Conservation (phyloP, 2,888 invertebrate species). For the Acronicta leporina region DNA sequence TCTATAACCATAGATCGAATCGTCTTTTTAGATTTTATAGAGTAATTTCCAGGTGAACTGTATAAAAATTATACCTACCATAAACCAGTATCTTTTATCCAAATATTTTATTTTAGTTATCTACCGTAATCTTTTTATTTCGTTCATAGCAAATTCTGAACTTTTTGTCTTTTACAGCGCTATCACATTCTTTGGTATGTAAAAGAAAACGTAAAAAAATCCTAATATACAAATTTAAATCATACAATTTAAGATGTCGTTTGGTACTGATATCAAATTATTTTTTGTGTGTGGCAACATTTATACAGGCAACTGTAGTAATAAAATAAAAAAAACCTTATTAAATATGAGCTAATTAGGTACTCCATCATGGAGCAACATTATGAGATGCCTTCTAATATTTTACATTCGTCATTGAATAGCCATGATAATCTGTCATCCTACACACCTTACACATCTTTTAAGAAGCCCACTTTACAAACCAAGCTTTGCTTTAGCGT, state of each 20-base stretch:
- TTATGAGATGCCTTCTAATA: constrained; percentile 17
- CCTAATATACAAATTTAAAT: not conserved
- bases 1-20: constrained; percentile 10
- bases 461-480: constrained; percentile 55
- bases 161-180: constrained; percentile 34
- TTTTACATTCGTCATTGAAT: constrained; percentile 10
- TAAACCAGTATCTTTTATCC: too few species aligned
- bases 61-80: too few species aligned
- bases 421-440: constrained; percentile 31
- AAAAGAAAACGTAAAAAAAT: constrained; percentile 6
- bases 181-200: constrained; percentile 38
- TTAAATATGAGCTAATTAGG: not conserved
- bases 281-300: constrained; percentile 12
- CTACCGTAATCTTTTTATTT: too few species aligned
- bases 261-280: not conserved
- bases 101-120: too few species aligned
- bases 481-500: constrained; percentile 59
- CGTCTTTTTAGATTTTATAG: constrained; percentile 9
- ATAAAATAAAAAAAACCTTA: constrained; percentile 12
- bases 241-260: not conserved
- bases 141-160: not conserved
- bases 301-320: constrained; percentile 20
- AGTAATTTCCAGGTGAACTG: constrained; percentile 9
- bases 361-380: not conserved
- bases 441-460: constrained; percentile 27